These are phyloP conservation scores for Venusia cambrica DNA, from an alignment of 2,888 invertebrate genomes.

Conservation along the genomic window DNA sequence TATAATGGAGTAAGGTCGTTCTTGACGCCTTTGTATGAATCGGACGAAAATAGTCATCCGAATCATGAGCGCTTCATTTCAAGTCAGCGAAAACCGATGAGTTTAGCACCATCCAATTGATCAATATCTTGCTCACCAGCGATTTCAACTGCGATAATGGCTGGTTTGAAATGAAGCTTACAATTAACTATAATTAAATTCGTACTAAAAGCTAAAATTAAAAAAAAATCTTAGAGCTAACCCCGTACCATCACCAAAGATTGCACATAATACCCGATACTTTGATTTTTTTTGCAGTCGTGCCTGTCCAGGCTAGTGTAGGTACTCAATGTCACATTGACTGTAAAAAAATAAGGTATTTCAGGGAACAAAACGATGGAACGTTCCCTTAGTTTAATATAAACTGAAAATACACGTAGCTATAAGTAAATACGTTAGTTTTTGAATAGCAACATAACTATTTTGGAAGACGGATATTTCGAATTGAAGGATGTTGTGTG, in stretches of 20 bases:
- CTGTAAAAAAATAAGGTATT: conserved; percentile 78
- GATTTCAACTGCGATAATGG: conserved; percentile 42
- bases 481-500: conserved; percentile 40
- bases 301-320: conserved; percentile 61
- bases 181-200: conserved; percentile 50
- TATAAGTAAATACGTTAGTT: too few species aligned
- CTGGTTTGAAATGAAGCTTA: conserved; percentile 76
- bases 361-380: conserved; percentile 53
- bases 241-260: conserved; percentile 87
- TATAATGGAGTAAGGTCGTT: conserved; percentile 58
- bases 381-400: conserved; percentile 48
- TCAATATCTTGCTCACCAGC: conserved; percentile 29
- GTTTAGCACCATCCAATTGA: conserved; percentile 60
- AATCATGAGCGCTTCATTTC: conserved; percentile 72
- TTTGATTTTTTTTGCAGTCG: conserved; percentile 82
- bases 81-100: conserved; percentile 57
- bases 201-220: conserved; percentile 47
- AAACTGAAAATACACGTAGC: conserved; percentile 39
- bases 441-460: conserved; percentile 52
- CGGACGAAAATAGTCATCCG: conserved; percentile 77
- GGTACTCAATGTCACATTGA: conserved; percentile 55
- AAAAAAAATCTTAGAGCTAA: conserved; percentile 59
- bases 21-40: conserved; percentile 52
- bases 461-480: conserved; percentile 68
- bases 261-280: conserved; percentile 93